These are phyloP conservation scores for Anhinga rufa DNA, from an alignment of 2,113 vertebrate genomes.

Conservation along the genomic window DNA sequence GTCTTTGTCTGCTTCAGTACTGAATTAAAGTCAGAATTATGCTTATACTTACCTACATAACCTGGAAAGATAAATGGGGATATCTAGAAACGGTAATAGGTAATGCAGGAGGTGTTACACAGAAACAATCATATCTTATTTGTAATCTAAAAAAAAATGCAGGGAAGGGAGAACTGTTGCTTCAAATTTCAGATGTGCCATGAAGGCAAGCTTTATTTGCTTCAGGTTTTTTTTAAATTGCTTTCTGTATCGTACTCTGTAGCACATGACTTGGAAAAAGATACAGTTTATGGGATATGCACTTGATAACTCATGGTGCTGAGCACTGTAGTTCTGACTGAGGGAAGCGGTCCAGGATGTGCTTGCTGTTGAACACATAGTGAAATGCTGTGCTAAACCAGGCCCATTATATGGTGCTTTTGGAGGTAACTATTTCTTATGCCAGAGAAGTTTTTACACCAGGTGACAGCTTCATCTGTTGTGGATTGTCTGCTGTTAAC, in stretches of 20 bases:
- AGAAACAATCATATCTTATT: neutral
- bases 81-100: neutral
- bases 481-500: neutral
- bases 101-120: neutral
- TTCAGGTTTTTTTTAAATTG: neutral
- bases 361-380: neutral
- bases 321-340: neutral
- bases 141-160: neutral
- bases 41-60: neutral
- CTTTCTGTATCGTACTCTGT: neutral
- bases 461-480: neutral
- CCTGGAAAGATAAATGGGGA: neutral
- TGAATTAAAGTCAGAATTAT: neutral
- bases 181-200: neutral
- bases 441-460: neutral
- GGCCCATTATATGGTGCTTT: neutral
- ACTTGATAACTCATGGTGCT: neutral
- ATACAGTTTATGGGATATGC: rapidly evolving
- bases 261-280: neutral
- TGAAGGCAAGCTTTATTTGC: neutral
- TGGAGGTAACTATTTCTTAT: neutral
- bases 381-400: neutral
- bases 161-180: neutral
- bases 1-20: neutral
- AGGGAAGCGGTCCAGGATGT: neutral